Conservation (phyloP, 2,113 vertebrate genomes). For the Patagioenas fasciata region DNA sequence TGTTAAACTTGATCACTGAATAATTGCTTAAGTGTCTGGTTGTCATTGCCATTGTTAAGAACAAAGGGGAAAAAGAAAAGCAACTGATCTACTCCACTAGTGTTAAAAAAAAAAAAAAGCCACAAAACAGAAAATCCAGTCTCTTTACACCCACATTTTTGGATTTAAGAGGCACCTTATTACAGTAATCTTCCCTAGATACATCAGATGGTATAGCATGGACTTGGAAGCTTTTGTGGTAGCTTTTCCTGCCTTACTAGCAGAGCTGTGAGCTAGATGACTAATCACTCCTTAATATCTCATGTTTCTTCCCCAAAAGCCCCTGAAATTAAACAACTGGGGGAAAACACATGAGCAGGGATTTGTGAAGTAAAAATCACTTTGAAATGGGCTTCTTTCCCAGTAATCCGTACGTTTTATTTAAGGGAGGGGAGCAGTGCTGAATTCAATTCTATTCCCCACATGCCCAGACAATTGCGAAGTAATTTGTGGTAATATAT, state of each 20-base stretch:
- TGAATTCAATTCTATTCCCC: background rate
- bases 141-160: background rate
- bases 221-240: background rate
- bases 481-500: background rate
- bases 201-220: background rate
- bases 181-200: background rate
- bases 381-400: background rate
- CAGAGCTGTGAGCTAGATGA: background rate
- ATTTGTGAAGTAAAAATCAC: background rate
- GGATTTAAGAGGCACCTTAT: background rate
- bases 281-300: slow-evolving; percentile 24
- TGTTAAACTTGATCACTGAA: background rate
- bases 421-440: rapidly evolving
- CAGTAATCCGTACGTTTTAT: background rate
- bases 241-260: background rate
- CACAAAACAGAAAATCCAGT: background rate
- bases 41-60: background rate
- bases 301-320: background rate
- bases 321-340: background rate
- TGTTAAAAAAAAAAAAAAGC: background rate
- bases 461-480: background rate
- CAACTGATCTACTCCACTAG: background rate
- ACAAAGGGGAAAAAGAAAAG: background rate
- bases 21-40: background rate
- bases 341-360: background rate